Conservation (phyloP, 2,888 invertebrate species). For the Didymodactylos carnosus region DNA sequence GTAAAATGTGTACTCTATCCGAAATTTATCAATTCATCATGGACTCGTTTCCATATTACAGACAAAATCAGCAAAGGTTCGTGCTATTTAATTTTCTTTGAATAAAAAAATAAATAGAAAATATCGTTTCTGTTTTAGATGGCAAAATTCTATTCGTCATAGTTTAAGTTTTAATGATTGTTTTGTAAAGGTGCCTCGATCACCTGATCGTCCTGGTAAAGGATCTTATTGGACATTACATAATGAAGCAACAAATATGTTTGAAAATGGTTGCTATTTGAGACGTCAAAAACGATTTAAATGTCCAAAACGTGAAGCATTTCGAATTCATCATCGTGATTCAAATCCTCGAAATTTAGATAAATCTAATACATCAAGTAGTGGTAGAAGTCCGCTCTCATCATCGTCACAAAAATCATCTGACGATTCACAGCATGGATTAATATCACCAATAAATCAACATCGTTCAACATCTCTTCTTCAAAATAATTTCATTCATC, state of each 20-base stretch:
- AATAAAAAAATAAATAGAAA: no score
- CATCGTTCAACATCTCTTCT: no score
- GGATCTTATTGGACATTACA: conserved; percentile 95
- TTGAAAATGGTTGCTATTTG: conserved; percentile 93
- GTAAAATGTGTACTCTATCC: conserved; percentile 83
- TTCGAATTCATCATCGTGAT: not conserved
- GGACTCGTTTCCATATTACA: conserved; percentile 92
- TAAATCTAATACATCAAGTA: not conserved
- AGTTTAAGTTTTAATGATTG: conserved; percentile 96
- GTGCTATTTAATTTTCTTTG: no score
- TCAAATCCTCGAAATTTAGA: not conserved
- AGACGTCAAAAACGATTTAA: conserved; percentile 92
- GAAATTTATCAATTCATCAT: conserved; percentile 99
- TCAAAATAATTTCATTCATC: no score
- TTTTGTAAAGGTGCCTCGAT: conserved; percentile 75
- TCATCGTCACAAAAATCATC: not conserved
- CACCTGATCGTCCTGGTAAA: conserved; percentile 84
- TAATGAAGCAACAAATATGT: conserved; percentile 96
- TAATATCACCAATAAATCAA: not conserved
- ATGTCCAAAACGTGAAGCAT: conserved; percentile 16
- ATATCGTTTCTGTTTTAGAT: no score
- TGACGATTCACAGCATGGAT: not conserved
- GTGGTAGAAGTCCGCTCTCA: not conserved
- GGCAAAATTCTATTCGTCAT: conserved; percentile 97
- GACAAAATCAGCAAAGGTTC: conserved; percentile 92